Conservation (phyloP, 2,888 invertebrate species). For the Amaurobius ferox region DNA sequence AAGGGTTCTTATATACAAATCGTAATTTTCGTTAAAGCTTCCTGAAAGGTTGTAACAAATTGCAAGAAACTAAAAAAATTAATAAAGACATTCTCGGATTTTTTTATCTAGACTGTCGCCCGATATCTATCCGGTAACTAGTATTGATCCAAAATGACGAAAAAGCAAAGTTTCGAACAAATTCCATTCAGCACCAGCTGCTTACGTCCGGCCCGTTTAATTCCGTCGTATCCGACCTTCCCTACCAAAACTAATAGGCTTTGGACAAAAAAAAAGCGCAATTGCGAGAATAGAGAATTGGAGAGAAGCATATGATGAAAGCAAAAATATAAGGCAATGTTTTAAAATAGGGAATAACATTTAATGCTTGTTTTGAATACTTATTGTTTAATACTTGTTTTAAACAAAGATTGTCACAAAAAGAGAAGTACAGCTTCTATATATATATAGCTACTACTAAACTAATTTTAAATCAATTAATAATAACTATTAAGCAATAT, state of each 20-base stretch:
- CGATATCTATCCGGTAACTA: conserved; percentile 4
- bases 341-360: conserved; percentile 5
- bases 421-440: too few relatives aligned
- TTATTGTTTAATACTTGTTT: too few relatives aligned
- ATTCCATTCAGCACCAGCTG: conserved; percentile 61
- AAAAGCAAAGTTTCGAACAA: conserved; percentile 37
- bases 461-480: too few relatives aligned
- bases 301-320: background rate
- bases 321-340: background rate
- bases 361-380: too few relatives aligned
- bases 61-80: background rate
- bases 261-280: conserved; percentile 53
- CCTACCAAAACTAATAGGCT: conserved; percentile 46
- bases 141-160: conserved; percentile 11
- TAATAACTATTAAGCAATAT: too few relatives aligned
- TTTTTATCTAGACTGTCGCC: background rate
- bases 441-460: too few relatives aligned
- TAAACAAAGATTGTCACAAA: too few relatives aligned
- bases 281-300: background rate
- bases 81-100: background rate
- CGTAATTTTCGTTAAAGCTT: too few relatives aligned
- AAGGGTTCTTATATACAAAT: too few relatives aligned
- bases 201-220: conserved; percentile 66
- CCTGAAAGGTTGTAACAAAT: too few relatives aligned
- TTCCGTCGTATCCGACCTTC: conserved; percentile 63